Conservation (phyloP, 2,797 vertebrate species). For the Centroberyx gerrardi region DNA sequence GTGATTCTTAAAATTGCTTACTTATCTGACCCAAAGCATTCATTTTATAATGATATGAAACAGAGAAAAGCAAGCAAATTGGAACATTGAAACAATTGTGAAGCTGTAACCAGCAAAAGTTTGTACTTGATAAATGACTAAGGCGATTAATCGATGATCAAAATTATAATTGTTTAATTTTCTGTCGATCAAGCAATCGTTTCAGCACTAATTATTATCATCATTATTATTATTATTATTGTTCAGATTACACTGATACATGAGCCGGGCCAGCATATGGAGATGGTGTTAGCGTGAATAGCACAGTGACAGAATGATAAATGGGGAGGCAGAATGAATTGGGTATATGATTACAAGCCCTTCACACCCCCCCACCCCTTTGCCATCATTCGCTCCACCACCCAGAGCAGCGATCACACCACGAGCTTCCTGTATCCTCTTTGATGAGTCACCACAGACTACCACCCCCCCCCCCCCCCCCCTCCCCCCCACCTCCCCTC, state of each 20-base stretch:
- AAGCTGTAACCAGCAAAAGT: too few relatives aligned
- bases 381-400: constrained; percentile 30
- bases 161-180: too few relatives aligned
- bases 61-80: too few relatives aligned
- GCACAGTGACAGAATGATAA: constrained; percentile 64
- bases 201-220: too few relatives aligned
- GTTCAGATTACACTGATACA: constrained; percentile 42
- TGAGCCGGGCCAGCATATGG: constrained; percentile 38
- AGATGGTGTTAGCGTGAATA: constrained; percentile 58
- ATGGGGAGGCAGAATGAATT: constrained; percentile 68
- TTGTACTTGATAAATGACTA: too few relatives aligned
- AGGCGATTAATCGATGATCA: too few relatives aligned
- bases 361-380: constrained; percentile 24
- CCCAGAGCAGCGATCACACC: constrained; percentile 15
- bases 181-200: too few relatives aligned
- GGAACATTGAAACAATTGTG: too few relatives aligned
- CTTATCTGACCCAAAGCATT: too few relatives aligned
- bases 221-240: too few relatives aligned
- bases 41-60: too few relatives aligned
- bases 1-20: too few relatives aligned
- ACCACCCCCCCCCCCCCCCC: background rate
- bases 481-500: background rate
- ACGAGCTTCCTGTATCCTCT: constrained; percentile 29
- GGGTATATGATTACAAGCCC: constrained; percentile 65
- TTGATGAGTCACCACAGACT: constrained; percentile 29